Conservation (phyloP, 2,888 invertebrate genomes). For the Amblyteles armatorius region DNA sequence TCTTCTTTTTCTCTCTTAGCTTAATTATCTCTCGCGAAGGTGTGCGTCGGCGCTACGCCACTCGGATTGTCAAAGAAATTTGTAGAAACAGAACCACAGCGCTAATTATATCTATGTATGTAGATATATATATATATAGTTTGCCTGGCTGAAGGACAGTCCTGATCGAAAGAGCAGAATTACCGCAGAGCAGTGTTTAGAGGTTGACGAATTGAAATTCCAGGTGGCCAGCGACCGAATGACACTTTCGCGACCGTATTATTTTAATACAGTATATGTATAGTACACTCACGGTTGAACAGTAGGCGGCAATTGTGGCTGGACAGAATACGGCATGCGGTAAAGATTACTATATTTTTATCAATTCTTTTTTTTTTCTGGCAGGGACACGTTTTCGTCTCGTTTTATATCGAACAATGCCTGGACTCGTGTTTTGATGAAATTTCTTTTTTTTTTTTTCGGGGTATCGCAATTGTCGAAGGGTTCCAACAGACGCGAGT, state of each 20-base stretch:
- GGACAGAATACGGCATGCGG: slow-evolving; percentile 68
- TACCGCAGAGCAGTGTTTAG: not conserved
- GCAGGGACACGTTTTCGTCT: slow-evolving; percentile 57
- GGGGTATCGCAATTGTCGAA: not conserved
- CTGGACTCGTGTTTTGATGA: slow-evolving; percentile 9
- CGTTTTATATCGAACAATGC: slow-evolving; percentile 39
- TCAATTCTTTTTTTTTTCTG: slow-evolving; percentile 39
- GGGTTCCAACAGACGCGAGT: not conserved
- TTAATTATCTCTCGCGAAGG: slow-evolving; percentile 38
- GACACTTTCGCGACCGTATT: slow-evolving; percentile 30
- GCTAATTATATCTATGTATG: not conserved
- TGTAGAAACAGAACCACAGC: not conserved
- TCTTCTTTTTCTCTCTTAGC: slow-evolving; percentile 20
- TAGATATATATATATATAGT: not conserved
- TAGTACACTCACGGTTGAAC: slow-evolving; percentile 77
- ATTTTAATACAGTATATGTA: slow-evolving; percentile 56
- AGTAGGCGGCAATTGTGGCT: slow-evolving; percentile 81
- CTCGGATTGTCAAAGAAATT: slow-evolving; percentile 1
- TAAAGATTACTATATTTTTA: slow-evolving; percentile 4
- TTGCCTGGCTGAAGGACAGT: not conserved
- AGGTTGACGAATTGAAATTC: slow-evolving; percentile 31
- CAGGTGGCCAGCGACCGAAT: slow-evolving; percentile 38
- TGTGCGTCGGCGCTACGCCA: slow-evolving; percentile 24
- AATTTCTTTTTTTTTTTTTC: not conserved
- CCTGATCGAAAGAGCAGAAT: slow-evolving; percentile 15